These are phyloP conservation scores for Calliphora vicina DNA, from an alignment of 1,140 invertebrate species.

Conservation along the genomic window DNA sequence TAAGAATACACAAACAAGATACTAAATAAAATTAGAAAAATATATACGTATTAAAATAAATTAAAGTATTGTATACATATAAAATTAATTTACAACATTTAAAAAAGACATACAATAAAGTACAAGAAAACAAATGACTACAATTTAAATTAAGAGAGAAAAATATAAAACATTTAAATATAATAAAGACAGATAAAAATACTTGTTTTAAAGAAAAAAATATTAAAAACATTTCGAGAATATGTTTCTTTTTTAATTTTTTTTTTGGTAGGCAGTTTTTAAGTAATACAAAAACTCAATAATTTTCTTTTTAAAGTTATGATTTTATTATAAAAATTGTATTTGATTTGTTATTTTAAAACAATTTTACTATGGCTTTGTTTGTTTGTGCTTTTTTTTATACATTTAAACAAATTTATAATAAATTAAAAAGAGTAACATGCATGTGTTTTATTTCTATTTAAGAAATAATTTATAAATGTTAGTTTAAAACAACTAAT, in stretches of 20 bases:
- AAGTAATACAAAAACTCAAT: no score
- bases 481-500: conserved; percentile 36
- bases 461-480: conserved; percentile 15
- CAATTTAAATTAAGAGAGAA: no score
- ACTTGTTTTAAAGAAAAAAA: no score
- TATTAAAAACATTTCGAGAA: background rate
- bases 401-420: background rate
- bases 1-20: no score
- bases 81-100: no score
- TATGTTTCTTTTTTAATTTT: background rate
- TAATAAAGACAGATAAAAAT: background rate
- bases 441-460: background rate
- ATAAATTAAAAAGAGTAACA: background rate
- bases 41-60: no score
- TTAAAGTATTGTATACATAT: no score
- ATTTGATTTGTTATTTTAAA: background rate
- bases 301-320: background rate
- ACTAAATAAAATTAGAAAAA: no score
- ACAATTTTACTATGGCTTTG: background rate
- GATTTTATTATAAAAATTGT: background rate
- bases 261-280: background rate
- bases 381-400: background rate
- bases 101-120: no score
- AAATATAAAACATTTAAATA: no score
- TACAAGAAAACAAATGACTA: no score